Conservation (phyloP, 92 coral and sea anemone genomes). For the Anthopleura xanthogrammica region DNA sequence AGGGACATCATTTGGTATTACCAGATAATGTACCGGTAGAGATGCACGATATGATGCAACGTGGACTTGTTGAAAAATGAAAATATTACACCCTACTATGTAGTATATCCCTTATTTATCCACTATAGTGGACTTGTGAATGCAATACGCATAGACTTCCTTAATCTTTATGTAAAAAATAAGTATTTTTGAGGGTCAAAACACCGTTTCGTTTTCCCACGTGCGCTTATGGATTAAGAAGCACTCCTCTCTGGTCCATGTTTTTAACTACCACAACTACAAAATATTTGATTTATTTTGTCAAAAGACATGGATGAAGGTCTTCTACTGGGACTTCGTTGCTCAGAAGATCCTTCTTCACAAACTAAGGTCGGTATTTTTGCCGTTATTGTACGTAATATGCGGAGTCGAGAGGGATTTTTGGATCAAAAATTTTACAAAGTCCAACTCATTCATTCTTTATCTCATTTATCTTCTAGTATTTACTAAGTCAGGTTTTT, state of each 20-base stretch:
- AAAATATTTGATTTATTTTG: conserved; percentile 5
- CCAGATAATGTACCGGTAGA: conserved; percentile 11
- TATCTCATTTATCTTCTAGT: neutral
- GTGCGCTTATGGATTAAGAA: conserved; percentile 18
- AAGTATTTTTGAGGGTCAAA: neutral
- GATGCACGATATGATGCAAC: conserved; percentile 37
- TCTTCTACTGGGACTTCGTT: conserved; percentile 79
- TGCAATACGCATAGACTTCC: neutral
- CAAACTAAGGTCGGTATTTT: conserved; percentile 70
- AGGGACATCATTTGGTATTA: conserved; percentile 8
- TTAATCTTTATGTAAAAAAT: neutral
- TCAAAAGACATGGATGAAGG: conserved; percentile 77
- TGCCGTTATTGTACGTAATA: neutral
- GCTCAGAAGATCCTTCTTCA: conserved; percentile 74
- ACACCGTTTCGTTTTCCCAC: conserved; percentile 2
- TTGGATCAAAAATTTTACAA: neutral
- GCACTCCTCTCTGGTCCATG: conserved; percentile 4
- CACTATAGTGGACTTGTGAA: conserved; percentile 13
- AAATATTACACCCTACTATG: conserved; percentile 30
- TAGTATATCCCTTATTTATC: conserved; percentile 1
- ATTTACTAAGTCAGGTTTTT: neutral
- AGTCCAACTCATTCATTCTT: conserved; percentile 19
- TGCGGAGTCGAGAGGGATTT: neutral
- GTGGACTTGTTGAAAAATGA: conserved; percentile 37
- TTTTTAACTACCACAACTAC: neutral